Percentiles rank a stretch among this genome's conserved stretches.
Conservation (phyloP, 2,797 vertebrate genomes). For the Moxostoma hubbsi region DNA sequence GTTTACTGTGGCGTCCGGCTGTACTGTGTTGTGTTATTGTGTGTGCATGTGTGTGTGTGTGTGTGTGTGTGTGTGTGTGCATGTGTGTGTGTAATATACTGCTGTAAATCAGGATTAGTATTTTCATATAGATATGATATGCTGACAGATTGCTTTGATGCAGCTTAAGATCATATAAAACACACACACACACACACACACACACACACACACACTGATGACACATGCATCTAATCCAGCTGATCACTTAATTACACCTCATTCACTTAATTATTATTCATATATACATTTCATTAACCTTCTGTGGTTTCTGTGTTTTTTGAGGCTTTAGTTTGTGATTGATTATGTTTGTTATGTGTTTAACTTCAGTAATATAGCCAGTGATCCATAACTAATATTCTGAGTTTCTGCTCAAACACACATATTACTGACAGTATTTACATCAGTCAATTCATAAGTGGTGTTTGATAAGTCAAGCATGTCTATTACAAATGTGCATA, state of each 20-base stretch:
- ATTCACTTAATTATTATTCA: background rate
- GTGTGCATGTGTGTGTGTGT: too few species aligned
- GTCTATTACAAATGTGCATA: too few species aligned
- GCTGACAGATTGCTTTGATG: background rate
- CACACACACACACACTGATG: conserved; percentile 25
- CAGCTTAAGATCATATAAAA: background rate
- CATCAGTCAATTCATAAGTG: too few species aligned
- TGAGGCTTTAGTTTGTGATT: background rate
- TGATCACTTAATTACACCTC: background rate
- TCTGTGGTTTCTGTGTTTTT: background rate
- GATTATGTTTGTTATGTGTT: background rate
- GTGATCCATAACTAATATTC: too few species aligned
- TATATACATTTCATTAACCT: background rate
- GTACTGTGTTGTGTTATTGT: too few species aligned
- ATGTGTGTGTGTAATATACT: background rate
- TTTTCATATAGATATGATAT: background rate
- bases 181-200: background rate
- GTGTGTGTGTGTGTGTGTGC: too few species aligned
- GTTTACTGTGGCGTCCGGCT: background rate
- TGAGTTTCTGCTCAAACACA: too few species aligned
- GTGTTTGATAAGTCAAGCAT: too few species aligned
- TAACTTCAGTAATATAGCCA: background rate
- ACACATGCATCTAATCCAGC: background rate
- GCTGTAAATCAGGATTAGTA: background rate
- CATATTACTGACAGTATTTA: too few species aligned